Evolutionary conservation across 2,797 vertebrate species (phyloP).

Genomic region (Karalla daura): DNA sequence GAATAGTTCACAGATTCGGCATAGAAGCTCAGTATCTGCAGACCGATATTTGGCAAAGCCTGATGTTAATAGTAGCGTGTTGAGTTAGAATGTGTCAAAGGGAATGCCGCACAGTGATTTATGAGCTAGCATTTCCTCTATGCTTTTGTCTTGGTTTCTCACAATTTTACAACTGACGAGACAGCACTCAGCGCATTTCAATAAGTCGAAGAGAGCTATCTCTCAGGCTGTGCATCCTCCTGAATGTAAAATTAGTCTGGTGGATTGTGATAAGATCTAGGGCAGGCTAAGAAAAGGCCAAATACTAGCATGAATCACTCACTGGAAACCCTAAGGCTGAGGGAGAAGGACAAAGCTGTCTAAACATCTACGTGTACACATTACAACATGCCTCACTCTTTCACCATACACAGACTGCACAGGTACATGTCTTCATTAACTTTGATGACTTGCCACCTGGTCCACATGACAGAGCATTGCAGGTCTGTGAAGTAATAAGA

Average conservation of each 20-base stretch:
- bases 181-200: conserved; percentile 81
- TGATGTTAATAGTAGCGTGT: conserved; percentile 76
- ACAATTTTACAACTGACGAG: conserved; percentile 84
- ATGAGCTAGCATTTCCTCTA: conserved; percentile 75
- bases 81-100: conserved; percentile 77
- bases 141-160: conserved; percentile 79
- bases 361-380: conserved; percentile 63
- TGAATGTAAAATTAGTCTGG: conserved; percentile 83
- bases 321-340: conserved; percentile 73
- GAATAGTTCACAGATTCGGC: conserved; percentile 67
- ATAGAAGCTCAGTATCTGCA: conserved; percentile 61
- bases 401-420: conserved; percentile 22
- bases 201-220: conserved; percentile 82
- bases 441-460: conserved; percentile 39
- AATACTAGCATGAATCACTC: conserved; percentile 83
- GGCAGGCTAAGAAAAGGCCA: conserved; percentile 82
- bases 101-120: conserved; percentile 79
- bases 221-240: conserved; percentile 76
- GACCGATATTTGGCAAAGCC: conserved; percentile 72
- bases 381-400: conserved; percentile 41
- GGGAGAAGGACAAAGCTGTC: conserved; percentile 69
- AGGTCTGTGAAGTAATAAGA: conserved; percentile 19
- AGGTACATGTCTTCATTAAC: conserved; percentile 41
- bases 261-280: conserved; percentile 84
- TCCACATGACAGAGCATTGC: conserved; percentile 25